phyloP scores from a whole-genome alignment of 2,888 invertebrate genomes.

The Tricholauxania praeusta region DNA sequence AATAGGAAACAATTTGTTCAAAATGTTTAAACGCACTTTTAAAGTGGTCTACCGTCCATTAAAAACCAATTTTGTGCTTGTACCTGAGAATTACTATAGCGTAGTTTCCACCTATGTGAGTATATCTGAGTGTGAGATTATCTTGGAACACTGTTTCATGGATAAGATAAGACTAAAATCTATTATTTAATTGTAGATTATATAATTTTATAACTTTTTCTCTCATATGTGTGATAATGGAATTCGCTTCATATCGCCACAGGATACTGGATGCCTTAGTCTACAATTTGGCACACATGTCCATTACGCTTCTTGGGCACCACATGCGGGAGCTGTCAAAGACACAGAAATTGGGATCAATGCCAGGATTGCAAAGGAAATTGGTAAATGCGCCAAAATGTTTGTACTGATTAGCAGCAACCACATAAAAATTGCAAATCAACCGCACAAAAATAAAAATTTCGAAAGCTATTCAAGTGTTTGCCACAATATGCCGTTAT shows the following conservation, averaged over 20 bases:
- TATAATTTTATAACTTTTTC: slow-evolving; percentile 7
- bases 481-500: too few species aligned
- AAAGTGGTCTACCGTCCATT: slow-evolving; percentile 66
- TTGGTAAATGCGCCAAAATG: slow-evolving; percentile 54
- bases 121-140: slow-evolving; percentile 34
- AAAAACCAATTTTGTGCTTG: slow-evolving; percentile 63
- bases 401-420: slow-evolving; percentile 1
- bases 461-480: too few species aligned
- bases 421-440: too few species aligned
- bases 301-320: slow-evolving; percentile 67
- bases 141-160: not conserved
- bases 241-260: slow-evolving; percentile 30
- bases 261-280: slow-evolving; percentile 67
- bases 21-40: slow-evolving; percentile 67
- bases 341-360: slow-evolving; percentile 68
- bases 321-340: slow-evolving; percentile 62
- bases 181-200: slow-evolving; percentile 3
- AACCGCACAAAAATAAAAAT: too few species aligned
- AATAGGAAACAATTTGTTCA: not conserved
- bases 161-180: slow-evolving; percentile 54
- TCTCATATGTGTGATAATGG: slow-evolving; percentile 6
- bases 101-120: slow-evolving; percentile 68
- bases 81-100: slow-evolving; percentile 66
- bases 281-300: slow-evolving; percentile 60
- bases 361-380: slow-evolving; percentile 67